Conservation (phyloP, 2,797 vertebrate genomes). For the Chaetodon trifasciatus region DNA sequence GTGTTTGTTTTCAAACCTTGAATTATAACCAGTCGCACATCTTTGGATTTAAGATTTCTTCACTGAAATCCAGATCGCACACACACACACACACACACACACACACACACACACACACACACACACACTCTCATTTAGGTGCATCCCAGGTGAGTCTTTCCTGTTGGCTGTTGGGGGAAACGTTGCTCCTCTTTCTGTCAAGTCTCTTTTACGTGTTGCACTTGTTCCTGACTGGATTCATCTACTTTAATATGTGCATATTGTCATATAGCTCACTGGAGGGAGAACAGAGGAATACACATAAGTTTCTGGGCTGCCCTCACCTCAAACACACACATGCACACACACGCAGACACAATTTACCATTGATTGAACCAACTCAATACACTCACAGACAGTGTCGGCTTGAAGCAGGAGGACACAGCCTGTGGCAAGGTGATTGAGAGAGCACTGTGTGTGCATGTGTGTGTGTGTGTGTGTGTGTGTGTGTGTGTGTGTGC, state of each 20-base stretch:
- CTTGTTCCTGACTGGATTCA: slow-evolving; percentile 35
- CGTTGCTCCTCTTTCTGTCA: not conserved
- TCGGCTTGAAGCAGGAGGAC: slow-evolving; percentile 76
- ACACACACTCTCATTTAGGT: not conserved
- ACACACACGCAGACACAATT: slow-evolving; percentile 52
- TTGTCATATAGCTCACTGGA: slow-evolving; percentile 46
- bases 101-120: not conserved
- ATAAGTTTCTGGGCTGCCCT: slow-evolving; percentile 21
- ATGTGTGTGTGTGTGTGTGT: slow-evolving; percentile 44
- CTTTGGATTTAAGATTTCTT: not conserved
- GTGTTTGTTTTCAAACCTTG: slow-evolving; percentile 27
- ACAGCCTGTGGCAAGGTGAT: slow-evolving; percentile 85
- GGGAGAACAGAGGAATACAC: slow-evolving; percentile 31
- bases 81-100: not conserved
- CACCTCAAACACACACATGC: slow-evolving; percentile 39
- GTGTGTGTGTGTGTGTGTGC: slow-evolving; percentile 35
- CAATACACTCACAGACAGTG: slow-evolving; percentile 72
- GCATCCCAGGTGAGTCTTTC: not conserved
- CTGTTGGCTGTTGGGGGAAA: slow-evolving; percentile 5
- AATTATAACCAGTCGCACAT: not conserved
- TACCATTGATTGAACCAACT: slow-evolving; percentile 79
- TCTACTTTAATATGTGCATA: slow-evolving; percentile 56
- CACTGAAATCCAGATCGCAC: not conserved
- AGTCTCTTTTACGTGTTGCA: not conserved
- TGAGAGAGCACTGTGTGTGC: slow-evolving; percentile 50